Base-by-base conservation (phyloP, 2,888 invertebrate species). In the Chesias legatella region DNA sequence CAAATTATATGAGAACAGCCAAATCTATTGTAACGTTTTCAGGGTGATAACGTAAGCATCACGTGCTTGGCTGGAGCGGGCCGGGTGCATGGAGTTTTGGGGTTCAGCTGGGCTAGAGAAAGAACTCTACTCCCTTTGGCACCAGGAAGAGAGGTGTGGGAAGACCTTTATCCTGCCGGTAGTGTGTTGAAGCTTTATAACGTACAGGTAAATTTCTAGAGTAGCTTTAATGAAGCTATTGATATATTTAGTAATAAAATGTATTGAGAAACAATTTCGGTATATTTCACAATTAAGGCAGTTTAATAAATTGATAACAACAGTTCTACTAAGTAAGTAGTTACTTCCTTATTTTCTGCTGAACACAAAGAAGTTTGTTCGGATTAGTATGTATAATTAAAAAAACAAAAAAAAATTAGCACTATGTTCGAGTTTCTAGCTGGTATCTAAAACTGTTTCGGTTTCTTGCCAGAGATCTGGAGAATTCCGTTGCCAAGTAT, bases 31-130 rank as follows among this genome's bases (percentile, higher is more conserved):
- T 13, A 3, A 1, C 24, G 8, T 33, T 48, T 51, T 21, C 66
- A 94, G 93, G 93, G 93, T 4, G 91, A 91, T 51, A 91, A 91
- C 60, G 90, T 93, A 26, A 92, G 91, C 54, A 89, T 94, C 48
- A 92, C 92, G 31, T 95, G 94, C 62, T 83, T 93, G 42, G 92
- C 93, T 0, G 91, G 91, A 0, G 93, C 93, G 33, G 90, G 91
- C 22, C 79, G 89, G 28, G 82, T 89, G 1, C 90, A 91, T 47
- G 91, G 91, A 1, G 91, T 90, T 23, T 88, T 94, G 37, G 95
- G 95, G 3, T 95, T 95, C 68, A 94, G 94, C 61, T 96, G 95
- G 95, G 93, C 94, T 0, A 92, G 94, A 53, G 95, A 95, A 63
- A 91, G 92, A 40, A 92, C 91, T 6, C 80, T 96, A 7, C 89